Conservation (phyloP, 2,888 invertebrate genomes). For the Atethmia centrago region DNA sequence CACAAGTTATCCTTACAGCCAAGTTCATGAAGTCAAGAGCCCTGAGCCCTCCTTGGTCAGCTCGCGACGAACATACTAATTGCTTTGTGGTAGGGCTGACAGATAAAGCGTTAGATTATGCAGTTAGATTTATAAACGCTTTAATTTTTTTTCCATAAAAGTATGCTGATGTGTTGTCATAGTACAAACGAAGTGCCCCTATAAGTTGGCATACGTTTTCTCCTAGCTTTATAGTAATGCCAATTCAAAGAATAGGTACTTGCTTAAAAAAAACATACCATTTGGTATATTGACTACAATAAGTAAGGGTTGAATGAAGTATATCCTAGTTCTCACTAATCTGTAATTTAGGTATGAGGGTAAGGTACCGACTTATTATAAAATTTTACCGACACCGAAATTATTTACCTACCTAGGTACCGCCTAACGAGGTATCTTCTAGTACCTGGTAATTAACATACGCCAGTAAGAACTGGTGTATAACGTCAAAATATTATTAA, state of each 20-base stretch:
- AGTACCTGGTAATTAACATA: neutral
- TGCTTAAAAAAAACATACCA: neutral
- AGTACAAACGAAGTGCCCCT: neutral
- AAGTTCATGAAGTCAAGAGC: conserved; percentile 64
- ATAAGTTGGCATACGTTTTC: neutral
- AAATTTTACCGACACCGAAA: too few species aligned
- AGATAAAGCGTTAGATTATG: neutral
- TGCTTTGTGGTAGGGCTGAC: conserved; percentile 37
- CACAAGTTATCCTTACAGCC: conserved; percentile 44
- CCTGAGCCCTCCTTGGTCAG: conserved; percentile 53
- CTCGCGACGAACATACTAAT: conserved; percentile 59
- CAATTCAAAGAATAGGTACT: neutral
- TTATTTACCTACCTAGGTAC: too few species aligned
- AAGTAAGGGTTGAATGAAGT: too few species aligned
- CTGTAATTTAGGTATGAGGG: too few species aligned
- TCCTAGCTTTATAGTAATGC: neutral
- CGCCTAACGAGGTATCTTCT: too few species aligned
- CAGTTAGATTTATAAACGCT: neutral
- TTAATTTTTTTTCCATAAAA: neutral
- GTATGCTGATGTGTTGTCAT: neutral
- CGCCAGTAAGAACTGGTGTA: too few species aligned
- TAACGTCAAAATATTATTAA: too few species aligned
- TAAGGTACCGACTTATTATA: too few species aligned
- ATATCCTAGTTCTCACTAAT: too few species aligned
- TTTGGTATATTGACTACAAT: too few species aligned